Evolutionary conservation across 2,888 invertebrate genomes (phyloP).

Genomic region (Cerastoderma edule): DNA sequence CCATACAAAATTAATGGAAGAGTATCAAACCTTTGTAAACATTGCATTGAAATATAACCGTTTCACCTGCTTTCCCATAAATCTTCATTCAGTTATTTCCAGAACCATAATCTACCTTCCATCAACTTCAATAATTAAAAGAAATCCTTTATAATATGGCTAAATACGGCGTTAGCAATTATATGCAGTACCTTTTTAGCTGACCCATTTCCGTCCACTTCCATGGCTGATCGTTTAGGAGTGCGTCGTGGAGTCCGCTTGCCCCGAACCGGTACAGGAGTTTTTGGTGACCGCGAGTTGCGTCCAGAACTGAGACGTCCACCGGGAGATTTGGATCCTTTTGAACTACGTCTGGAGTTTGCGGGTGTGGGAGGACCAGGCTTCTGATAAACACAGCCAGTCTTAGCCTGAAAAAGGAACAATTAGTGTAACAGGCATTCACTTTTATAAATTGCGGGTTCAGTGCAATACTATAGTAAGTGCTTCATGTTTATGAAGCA

Average conservation of each 20-base stretch:
- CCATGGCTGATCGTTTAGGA: constrained; percentile 33
- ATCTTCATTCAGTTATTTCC: no score
- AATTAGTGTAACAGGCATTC: no score
- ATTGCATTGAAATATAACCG: no score
- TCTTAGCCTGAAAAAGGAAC: constrained; percentile 21
- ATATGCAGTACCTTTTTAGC: constrained; percentile 57
- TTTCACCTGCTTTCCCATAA: no score
- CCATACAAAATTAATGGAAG: no score
- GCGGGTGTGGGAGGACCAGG: constrained; percentile 75
- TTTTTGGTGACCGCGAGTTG: constrained; percentile 54
- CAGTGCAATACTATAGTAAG: no score
- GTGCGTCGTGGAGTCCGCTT: constrained; percentile 53
- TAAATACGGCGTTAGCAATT: constrained; percentile 16
- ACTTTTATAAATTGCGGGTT: no score
- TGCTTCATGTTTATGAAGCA: no score
- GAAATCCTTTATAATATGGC: background rate
- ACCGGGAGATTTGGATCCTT: constrained; percentile 56
- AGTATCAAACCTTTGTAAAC: no score
- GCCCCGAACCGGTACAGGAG: constrained; percentile 48
- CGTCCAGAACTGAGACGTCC: constrained; percentile 39
- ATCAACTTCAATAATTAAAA: no score
- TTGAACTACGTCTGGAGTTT: constrained; percentile 61
- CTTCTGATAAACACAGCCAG: constrained; percentile 67
- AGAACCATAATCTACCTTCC: no score
- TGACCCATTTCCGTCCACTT: constrained; percentile 36